phyloP scores from a whole-genome alignment of 2,797 vertebrate genomes.

The Sorex maritimensis region DNA sequence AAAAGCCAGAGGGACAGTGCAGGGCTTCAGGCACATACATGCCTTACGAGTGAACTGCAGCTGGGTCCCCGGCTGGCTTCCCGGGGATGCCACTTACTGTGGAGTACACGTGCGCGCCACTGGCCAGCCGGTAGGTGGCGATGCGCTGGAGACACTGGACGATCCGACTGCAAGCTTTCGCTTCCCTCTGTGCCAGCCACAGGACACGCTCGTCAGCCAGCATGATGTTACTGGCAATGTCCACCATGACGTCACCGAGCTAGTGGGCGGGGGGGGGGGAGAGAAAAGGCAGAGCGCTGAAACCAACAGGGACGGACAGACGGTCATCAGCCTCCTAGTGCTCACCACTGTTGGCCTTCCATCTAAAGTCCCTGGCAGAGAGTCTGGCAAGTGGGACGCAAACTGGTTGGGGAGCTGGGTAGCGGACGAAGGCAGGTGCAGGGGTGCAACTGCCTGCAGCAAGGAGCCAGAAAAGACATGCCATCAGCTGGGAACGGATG shows the following conservation, averaged over 20 bases:
- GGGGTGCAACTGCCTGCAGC: not conserved
- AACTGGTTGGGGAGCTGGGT: not conserved
- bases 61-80: no score
- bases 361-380: not conserved
- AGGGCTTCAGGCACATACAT: no score
- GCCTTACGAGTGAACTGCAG: no score
- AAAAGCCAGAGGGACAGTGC: no score
- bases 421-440: not conserved
- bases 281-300: constrained; percentile 68
- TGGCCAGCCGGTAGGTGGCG: constrained; percentile 93
- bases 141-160: constrained; percentile 96
- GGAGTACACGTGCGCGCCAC: constrained; percentile 95
- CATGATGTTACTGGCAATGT: constrained; percentile 99
- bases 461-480: not conserved
- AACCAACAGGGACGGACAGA: not conserved
- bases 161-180: constrained; percentile 96
- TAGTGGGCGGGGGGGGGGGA: constrained; percentile 76
- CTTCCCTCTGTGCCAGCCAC: constrained; percentile 97
- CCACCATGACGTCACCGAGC: constrained; percentile 98
- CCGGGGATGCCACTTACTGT: constrained; percentile 91
- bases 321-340: not conserved
- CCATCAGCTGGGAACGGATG: not conserved
- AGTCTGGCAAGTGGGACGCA: not conserved
- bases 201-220: constrained; percentile 97
- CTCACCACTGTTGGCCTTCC: not conserved